Evolutionary conservation across 2,113 vertebrate species (phyloP).

Genomic region (human (Homo sapiens)): GRCh38 chr3:138962501-138963000

Average conservation of each 20-base stretch:
- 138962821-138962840: neutral
- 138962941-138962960: neutral
- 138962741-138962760: neutral
- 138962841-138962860: neutral
- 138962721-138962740: neutral
- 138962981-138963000: neutral
- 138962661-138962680: neutral
- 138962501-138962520: neutral
- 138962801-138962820: neutral
- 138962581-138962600: neutral
- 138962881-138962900: neutral
- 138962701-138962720: neutral
- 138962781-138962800: neutral
- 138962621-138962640: neutral
- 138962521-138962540: neutral
- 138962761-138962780: neutral
- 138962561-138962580: neutral
- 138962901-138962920: neutral
- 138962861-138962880: neutral
- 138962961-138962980: neutral
- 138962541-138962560: neutral
- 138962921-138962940: neutral
- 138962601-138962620: neutral
- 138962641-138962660: neutral
- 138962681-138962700: neutral